These are phyloP conservation scores for Channa argus DNA, from an alignment of 2,113 vertebrate genomes.

Conservation along the genomic window DNA sequence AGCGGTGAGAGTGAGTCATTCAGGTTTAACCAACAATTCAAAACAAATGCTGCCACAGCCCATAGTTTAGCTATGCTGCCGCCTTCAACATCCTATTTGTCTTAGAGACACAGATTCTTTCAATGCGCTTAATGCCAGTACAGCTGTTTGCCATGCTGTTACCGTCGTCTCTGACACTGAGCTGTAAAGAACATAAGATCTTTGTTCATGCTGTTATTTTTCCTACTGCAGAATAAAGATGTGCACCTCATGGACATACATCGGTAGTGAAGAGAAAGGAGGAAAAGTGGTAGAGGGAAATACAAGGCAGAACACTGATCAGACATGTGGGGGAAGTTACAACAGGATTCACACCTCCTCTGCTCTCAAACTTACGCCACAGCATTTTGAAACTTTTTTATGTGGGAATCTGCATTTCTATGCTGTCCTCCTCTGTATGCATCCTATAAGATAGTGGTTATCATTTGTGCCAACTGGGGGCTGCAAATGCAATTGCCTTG, in stretches of 20 bases:
- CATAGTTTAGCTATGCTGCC: constrained; percentile 8
- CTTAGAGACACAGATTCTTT: constrained; percentile 1
- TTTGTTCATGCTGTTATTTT: constrained; percentile 20
- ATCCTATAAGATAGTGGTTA: constrained; percentile 44
- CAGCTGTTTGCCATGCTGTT: constrained; percentile 45
- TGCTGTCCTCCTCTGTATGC: constrained; percentile 36
- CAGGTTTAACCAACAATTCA: constrained; percentile 6
- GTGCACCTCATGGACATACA: constrained; percentile 32
- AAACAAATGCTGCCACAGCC: constrained; percentile 12
- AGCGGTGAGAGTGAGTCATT: constrained; percentile 38
- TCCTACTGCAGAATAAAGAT: constrained; percentile 14
- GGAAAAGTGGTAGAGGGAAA: constrained; percentile 11
- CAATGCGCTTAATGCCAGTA: constrained; percentile 8
- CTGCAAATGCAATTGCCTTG: constrained; percentile 38
- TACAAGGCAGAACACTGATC: constrained; percentile 5
- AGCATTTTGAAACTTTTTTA: constrained; percentile 27
- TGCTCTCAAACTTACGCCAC: constrained; percentile 18
- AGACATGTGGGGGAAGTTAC: constrained; percentile 35
- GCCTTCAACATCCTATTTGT: not conserved
- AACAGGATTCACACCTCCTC: constrained; percentile 22
- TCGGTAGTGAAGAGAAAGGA: constrained; percentile 20
- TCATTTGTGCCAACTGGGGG: constrained; percentile 37
- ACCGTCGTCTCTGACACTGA: constrained; percentile 25
- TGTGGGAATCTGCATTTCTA: constrained; percentile 34
- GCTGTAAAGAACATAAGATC: constrained; percentile 20